Percentiles rank a stretch among this genome's conserved stretches.
Evolutionary conservation across 2,797 vertebrate genomes (phyloP).

Genomic region (Tapera naevia): DNA sequence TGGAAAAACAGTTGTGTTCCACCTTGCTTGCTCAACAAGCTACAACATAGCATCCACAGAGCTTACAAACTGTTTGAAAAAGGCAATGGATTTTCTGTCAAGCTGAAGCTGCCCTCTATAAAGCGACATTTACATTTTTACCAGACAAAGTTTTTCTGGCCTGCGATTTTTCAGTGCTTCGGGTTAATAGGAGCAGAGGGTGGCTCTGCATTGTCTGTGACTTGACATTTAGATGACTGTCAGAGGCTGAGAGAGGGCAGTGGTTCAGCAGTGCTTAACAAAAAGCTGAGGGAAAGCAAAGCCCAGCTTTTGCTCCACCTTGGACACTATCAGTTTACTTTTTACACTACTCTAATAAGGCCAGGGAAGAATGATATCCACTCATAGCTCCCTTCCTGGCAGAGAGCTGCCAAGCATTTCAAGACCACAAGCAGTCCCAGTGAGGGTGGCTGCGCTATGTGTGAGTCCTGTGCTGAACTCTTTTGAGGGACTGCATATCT

Average conservation of each 20-base stretch:
- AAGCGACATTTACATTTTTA: constrained; percentile 28
- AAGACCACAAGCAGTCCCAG: background rate
- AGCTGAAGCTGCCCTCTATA: background rate
- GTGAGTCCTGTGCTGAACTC: background rate
- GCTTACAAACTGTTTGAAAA: background rate
- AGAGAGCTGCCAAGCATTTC: background rate
- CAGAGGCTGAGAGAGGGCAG: background rate
- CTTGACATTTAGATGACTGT: background rate
- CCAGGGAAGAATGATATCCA: background rate
- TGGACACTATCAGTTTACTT: background rate
- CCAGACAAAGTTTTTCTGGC: constrained; percentile 19
- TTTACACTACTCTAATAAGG: background rate
- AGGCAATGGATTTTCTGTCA: background rate
- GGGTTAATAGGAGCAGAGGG: constrained; percentile 38
- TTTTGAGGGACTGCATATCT: background rate
- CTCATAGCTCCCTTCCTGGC: background rate
- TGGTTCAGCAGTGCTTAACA: background rate
- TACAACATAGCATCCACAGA: background rate
- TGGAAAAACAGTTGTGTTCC: background rate
- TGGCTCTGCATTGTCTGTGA: constrained; percentile 11
- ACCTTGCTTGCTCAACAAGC: background rate
- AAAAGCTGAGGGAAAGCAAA: constrained; percentile 27
- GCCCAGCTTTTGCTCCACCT: background rate
- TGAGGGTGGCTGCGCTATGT: background rate
- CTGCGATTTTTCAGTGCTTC: background rate